Conservation (phyloP, 2,113 vertebrate species). For the Heteronetta atricapilla region DNA sequence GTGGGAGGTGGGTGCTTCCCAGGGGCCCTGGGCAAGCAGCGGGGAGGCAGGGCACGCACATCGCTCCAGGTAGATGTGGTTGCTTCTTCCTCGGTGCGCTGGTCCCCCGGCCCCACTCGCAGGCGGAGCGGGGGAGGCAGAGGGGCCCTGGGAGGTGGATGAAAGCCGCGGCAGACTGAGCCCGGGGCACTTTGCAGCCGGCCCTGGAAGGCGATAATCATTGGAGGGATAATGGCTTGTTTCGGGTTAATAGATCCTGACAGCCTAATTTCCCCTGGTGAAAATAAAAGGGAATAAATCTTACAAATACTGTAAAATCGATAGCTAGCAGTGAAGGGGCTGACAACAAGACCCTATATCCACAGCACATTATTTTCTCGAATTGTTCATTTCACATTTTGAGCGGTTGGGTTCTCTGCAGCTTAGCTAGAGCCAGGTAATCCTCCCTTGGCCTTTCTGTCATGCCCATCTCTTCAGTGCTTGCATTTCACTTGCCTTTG, state of each 20-base stretch:
- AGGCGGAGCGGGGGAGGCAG: not conserved
- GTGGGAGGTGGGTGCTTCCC: not conserved
- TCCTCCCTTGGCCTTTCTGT: not conserved
- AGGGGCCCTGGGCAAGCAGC: rapidly evolving
- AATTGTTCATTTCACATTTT: slow-evolving; percentile 50
- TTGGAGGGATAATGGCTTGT: slow-evolving; percentile 69
- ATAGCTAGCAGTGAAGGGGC: slow-evolving; percentile 61
- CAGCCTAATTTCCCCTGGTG: slow-evolving; percentile 73
- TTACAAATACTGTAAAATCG: slow-evolving; percentile 74
- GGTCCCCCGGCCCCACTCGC: not conserved
- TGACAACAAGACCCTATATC: slow-evolving; percentile 54
- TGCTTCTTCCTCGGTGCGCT: not conserved
- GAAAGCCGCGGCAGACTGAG: not conserved
- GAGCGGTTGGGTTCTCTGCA: not conserved
- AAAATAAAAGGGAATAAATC: slow-evolving; percentile 74
- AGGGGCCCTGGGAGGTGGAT: not conserved
- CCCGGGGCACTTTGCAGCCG: slow-evolving; percentile 13
- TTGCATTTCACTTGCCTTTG: not conserved
- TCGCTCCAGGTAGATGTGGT: rapidly evolving
- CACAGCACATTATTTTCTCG: not conserved
- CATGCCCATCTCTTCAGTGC: not conserved
- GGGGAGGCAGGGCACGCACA: rapidly evolving
- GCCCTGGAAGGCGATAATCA: slow-evolving; percentile 19
- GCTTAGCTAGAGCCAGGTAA: slow-evolving; percentile 32
- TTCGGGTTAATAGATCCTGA: slow-evolving; percentile 70